Percentiles rank a stretch among this genome's conserved stretches.
These are phyloP conservation scores for Drosophila mojavensis DNA, from an alignment of 1,140 invertebrate genomes.

Conservation along the genomic window DNA sequence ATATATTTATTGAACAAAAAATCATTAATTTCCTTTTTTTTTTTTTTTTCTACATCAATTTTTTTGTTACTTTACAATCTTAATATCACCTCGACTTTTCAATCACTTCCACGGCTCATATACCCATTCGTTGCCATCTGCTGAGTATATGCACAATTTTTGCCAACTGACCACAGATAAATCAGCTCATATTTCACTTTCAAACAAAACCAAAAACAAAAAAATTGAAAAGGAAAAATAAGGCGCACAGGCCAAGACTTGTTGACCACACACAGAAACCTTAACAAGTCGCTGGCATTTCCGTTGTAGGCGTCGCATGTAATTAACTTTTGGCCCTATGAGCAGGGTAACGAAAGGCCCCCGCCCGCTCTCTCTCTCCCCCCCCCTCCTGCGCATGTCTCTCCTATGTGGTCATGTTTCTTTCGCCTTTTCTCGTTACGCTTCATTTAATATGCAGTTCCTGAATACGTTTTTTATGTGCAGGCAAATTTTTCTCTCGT, in stretches of 20 bases:
- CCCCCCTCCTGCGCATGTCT: too few relatives aligned
- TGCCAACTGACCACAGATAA: slow-evolving; percentile 43
- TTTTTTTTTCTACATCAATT: too few relatives aligned
- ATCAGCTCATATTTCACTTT: slow-evolving; percentile 66
- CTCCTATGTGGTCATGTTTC: slow-evolving; percentile 43
- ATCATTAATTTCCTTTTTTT: too few relatives aligned
- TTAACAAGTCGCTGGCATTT: slow-evolving; percentile 44
- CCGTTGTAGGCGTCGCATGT: slow-evolving; percentile 72
- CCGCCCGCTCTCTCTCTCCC: background rate
- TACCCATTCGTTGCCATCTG: background rate
- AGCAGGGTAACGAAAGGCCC: slow-evolving; percentile 10
- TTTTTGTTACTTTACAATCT: too few relatives aligned
- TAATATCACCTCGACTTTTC: too few relatives aligned
- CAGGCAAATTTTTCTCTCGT: slow-evolving; percentile 18
- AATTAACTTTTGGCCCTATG: slow-evolving; percentile 71
- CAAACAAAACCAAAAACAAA: slow-evolving; percentile 3
- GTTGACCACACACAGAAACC: slow-evolving; percentile 63
- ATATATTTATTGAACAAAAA: too few relatives aligned
- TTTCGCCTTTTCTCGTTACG: slow-evolving; percentile 53
- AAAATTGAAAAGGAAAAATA: slow-evolving; percentile 20
- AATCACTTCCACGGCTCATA: too few relatives aligned
- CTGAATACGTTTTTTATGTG: slow-evolving; percentile 38
- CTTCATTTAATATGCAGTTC: slow-evolving; percentile 79
- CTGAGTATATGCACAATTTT: slow-evolving; percentile 17
- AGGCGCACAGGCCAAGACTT: slow-evolving; percentile 18